Evolutionary conservation across 2,888 invertebrate genomes (phyloP).

Genomic region (Schizaphis graminum): DNA sequence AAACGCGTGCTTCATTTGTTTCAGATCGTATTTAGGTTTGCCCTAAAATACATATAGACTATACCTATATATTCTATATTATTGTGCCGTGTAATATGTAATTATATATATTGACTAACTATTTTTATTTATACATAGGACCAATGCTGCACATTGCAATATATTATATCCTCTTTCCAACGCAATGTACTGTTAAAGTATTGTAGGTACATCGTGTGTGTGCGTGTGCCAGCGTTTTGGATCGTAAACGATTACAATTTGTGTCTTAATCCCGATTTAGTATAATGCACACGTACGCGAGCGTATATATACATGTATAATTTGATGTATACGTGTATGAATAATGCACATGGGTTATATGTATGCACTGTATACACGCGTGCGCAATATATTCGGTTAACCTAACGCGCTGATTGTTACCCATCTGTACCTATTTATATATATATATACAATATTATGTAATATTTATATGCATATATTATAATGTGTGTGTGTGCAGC

Average conservation of each 20-base stretch:
- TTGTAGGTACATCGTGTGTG: not conserved
- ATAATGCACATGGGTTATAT: not conserved
- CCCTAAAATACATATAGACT: not conserved
- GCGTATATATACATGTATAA: not conserved
- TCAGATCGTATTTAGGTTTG: not conserved
- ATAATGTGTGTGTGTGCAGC: not conserved
- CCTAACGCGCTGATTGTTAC: too few relatives aligned
- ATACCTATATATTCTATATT: not conserved
- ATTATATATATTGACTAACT: not conserved
- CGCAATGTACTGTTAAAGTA: not conserved
- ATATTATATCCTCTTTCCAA: too few relatives aligned
- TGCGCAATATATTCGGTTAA: slow-evolving; percentile 16
- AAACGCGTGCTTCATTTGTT: not conserved
- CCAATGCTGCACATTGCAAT: too few relatives aligned
- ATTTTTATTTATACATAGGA: too few relatives aligned
- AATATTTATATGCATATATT: not conserved
- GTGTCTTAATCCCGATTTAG: slow-evolving; percentile 51
- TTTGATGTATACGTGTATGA: not conserved
- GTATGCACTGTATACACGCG: slow-evolving; percentile 17
- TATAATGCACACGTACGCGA: slow-evolving; percentile 38
- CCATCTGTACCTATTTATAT: not conserved
- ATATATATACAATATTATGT: not conserved
- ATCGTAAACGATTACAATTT: slow-evolving; percentile 32
- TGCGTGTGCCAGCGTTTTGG: not conserved
- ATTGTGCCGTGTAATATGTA: not conserved